Evolutionary conservation across 2,113 vertebrate species (phyloP).

Genomic region (Spermophilus dauricus): DNA sequence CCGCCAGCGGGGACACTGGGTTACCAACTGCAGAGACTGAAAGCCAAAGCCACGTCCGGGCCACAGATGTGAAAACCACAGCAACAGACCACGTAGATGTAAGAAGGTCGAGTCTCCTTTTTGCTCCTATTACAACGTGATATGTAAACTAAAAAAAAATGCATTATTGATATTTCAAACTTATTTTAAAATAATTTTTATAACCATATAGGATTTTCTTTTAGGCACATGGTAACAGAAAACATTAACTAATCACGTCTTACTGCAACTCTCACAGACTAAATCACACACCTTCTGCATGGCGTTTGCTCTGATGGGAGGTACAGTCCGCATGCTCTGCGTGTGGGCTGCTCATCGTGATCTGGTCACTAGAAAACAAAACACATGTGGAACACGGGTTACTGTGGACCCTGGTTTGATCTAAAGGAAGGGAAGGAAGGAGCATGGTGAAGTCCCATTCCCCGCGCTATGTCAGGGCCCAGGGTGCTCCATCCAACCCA

Average conservation of each 20-base stretch:
- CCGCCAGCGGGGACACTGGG: no score
- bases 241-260: neutral
- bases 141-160: neutral
- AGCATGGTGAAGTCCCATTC: neutral
- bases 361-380: constrained; percentile 91
- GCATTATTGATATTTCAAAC: neutral
- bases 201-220: neutral
- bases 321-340: constrained; percentile 59
- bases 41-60: no score
- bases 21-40: no score
- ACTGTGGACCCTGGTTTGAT: neutral
- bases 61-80: no score
- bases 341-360: constrained; percentile 85
- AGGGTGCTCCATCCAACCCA: no score
- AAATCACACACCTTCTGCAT: constrained; percentile 84
- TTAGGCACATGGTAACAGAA: neutral
- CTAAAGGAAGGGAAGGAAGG: constrained; percentile 40
- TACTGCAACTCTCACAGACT: neutral
- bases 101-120: neutral
- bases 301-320: constrained; percentile 83
- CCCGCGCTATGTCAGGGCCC: no score
- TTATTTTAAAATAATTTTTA: constrained; percentile 3
- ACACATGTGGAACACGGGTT: neutral
- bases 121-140: neutral
- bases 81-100: no score